Conservation (phyloP, 1,140 invertebrate species). For the Forficula auricularia region DNA sequence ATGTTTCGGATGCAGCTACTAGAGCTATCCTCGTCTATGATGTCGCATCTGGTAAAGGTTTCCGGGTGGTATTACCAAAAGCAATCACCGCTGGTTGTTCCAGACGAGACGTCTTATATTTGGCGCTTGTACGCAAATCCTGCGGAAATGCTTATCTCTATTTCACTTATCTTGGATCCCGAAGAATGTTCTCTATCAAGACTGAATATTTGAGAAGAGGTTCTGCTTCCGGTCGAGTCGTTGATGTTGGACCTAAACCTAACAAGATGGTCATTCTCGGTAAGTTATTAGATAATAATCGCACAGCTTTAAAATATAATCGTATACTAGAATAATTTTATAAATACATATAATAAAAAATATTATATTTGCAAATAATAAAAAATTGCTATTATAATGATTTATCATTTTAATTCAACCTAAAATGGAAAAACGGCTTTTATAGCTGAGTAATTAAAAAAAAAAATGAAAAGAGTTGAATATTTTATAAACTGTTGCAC, state of each 20-base stretch:
- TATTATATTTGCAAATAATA: too few relatives aligned
- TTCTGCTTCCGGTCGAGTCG: constrained; percentile 28
- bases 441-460: too few relatives aligned
- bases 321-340: too few relatives aligned
- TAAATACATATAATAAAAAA: too few relatives aligned
- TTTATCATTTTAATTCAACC: too few relatives aligned
- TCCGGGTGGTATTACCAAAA: constrained; percentile 33
- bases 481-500: too few relatives aligned
- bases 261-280: constrained; percentile 36
- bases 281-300: too few relatives aligned
- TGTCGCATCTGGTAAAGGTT: constrained; percentile 34
- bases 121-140: constrained; percentile 29
- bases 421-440: too few relatives aligned
- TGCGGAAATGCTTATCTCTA: constrained; percentile 31
- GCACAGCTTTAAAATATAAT: too few relatives aligned
- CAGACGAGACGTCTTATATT: constrained; percentile 35
- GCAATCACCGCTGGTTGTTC: constrained; percentile 24
- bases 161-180: constrained; percentile 38
- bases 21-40: constrained; percentile 36
- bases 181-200: constrained; percentile 35
- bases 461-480: too few relatives aligned
- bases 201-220: constrained; percentile 29
- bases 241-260: constrained; percentile 35
- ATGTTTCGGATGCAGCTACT: constrained; percentile 39
- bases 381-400: too few relatives aligned